Percentiles rank a stretch among this genome's conserved stretches.
phyloP scores from a whole-genome alignment of 2,888 invertebrate genomes.

The Pecten maximus region DNA sequence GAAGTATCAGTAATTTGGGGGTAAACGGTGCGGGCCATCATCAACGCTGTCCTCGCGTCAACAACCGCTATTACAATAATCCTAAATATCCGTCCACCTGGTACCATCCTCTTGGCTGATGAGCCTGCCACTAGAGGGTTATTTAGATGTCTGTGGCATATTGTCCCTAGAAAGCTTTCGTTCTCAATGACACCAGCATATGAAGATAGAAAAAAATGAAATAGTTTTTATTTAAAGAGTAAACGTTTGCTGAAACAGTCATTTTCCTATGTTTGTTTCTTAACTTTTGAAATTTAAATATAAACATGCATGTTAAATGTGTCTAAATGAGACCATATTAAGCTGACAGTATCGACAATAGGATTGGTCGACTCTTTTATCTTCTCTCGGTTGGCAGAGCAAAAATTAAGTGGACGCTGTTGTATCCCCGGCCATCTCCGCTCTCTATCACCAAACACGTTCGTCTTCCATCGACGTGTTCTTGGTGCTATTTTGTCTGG shows the following conservation, averaged over 20 bases:
- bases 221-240: too few species aligned
- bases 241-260: too few species aligned
- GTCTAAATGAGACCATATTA: too few species aligned
- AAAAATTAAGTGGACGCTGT: not conserved
- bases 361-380: not conserved
- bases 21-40: not conserved
- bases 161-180: not conserved
- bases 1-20: not conserved
- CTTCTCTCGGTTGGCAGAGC: constrained; percentile 8
- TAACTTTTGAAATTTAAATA: too few species aligned
- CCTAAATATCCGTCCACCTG: constrained; percentile 1
- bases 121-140: not conserved
- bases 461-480: not conserved
- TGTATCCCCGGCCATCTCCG: not conserved
- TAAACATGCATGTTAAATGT: too few species aligned
- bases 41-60: not conserved
- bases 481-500: not conserved
- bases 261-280: too few species aligned
- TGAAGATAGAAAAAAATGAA: too few species aligned
- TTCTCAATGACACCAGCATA: too few species aligned
- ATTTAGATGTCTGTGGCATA: constrained; percentile 9
- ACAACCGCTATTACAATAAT: not conserved
- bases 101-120: not conserved
- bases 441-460: not conserved
- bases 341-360: not conserved